These are phyloP conservation scores for Chaetodon trifascialis DNA, from an alignment of 2,113 vertebrate species.

Conservation along the genomic window DNA sequence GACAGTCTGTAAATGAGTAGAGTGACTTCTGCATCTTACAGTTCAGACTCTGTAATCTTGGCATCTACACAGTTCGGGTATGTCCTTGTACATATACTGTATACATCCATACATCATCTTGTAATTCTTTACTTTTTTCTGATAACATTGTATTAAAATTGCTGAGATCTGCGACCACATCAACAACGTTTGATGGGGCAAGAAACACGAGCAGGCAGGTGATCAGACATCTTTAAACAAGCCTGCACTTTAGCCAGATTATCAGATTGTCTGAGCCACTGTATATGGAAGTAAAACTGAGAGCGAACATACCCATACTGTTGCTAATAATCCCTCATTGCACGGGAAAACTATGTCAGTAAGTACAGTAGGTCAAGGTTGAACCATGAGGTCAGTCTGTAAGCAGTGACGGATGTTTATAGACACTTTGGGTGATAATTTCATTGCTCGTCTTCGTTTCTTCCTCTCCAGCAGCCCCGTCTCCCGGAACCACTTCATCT, in stretches of 20 bases:
- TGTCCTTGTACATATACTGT: background rate
- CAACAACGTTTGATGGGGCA: background rate
- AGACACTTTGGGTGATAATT: background rate
- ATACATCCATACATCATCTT: background rate
- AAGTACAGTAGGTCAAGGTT: constrained; percentile 15
- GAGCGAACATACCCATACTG: constrained; percentile 10
- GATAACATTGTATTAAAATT: background rate
- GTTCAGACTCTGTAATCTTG: background rate
- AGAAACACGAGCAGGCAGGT: background rate
- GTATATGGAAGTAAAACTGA: constrained; percentile 16
- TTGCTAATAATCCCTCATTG: constrained; percentile 3
- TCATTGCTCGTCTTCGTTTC: background rate
- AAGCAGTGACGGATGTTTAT: background rate
- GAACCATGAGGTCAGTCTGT: background rate
- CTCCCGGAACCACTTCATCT: too few relatives aligned
- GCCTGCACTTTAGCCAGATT: constrained; percentile 16
- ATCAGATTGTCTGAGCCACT: constrained; percentile 31
- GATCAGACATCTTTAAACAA: constrained; percentile 9
- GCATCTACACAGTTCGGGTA: background rate
- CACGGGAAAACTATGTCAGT: background rate
- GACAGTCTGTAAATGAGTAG: constrained; percentile 17
- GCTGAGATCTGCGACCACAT: background rate
- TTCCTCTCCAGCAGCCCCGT: background rate
- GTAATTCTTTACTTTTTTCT: background rate
- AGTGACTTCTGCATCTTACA: too few relatives aligned